Conservation (phyloP, 2,888 invertebrate genomes). For the Ptychoptera albimana region DNA sequence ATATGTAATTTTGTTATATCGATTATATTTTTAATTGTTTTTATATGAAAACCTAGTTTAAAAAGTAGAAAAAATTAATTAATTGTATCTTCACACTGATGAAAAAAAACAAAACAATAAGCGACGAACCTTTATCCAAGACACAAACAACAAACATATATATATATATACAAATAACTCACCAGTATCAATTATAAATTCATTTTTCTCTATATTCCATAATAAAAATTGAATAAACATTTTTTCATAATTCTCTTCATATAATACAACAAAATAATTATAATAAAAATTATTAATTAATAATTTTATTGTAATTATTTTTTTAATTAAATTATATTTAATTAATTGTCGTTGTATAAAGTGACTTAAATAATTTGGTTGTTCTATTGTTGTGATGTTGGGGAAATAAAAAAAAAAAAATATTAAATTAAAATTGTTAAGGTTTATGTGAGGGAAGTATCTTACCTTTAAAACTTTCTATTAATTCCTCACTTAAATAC, state of each 20-base stretch:
- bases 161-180: neutral
- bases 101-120: conserved; percentile 13
- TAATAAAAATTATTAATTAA: neutral
- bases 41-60: conserved; percentile 13
- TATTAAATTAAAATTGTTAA: neutral
- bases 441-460: conserved; percentile 6
- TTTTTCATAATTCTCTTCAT: neutral
- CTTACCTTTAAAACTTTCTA: conserved; percentile 3
- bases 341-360: conserved; percentile 20
- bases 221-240: neutral
- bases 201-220: neutral
- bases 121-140: too few species aligned
- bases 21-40: too few species aligned
- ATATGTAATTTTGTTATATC: too few species aligned
- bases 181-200: neutral
- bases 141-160: too few species aligned
- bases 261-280: neutral
- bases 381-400: conserved; percentile 9
- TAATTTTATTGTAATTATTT: conserved; percentile 7
- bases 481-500: too few species aligned
- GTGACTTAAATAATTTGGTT: conserved; percentile 16
- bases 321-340: conserved; percentile 11
- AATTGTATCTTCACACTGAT: conserved; percentile 7
- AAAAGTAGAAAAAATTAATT: neutral
- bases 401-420: conserved; percentile 3